Percentiles rank a stretch among this genome's conserved stretches.
Conservation (phyloP, 2,888 invertebrate species). For the Drosophila birchii region DNA sequence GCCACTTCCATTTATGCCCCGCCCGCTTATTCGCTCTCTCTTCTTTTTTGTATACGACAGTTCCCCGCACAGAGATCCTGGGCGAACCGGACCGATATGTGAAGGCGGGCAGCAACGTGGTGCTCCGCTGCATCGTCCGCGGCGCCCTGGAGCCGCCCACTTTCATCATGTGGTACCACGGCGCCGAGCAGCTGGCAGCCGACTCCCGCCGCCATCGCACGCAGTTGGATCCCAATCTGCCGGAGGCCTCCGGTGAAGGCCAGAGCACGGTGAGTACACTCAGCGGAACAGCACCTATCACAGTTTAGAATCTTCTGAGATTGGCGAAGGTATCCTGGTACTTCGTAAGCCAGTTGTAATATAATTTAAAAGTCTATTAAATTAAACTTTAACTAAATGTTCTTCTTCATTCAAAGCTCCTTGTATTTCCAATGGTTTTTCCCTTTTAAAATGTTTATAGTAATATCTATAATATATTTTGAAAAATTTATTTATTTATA, state of each 20-base stretch:
- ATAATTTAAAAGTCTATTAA: neutral
- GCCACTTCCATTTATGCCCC: constrained; percentile 36
- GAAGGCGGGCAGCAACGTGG: constrained; percentile 94
- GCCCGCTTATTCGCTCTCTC: constrained; percentile 7
- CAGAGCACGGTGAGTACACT: constrained; percentile 83
- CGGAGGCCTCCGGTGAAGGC: constrained; percentile 82
- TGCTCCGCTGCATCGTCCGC: constrained; percentile 94
- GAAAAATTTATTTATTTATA: fast-evolving
- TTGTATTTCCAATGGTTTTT: neutral
- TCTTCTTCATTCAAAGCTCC: neutral
- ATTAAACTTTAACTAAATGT: neutral
- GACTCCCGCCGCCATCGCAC: constrained; percentile 84
- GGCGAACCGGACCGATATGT: constrained; percentile 96
- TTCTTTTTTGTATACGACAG: constrained; percentile 85
- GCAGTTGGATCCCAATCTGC: constrained; percentile 83
- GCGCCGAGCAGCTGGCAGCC: constrained; percentile 83
- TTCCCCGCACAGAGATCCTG: constrained; percentile 95
- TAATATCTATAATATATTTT: no score
- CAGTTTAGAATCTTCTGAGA: neutral
- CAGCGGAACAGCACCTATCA: neutral
- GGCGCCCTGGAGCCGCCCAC: constrained; percentile 96
- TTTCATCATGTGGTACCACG: constrained; percentile 97
- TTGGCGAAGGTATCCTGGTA: neutral
- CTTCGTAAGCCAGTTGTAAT: neutral
- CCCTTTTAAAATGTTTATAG: neutral